Conservation (phyloP, 2,888 invertebrate species). For the Mesorhabditis spiculigera region DNA sequence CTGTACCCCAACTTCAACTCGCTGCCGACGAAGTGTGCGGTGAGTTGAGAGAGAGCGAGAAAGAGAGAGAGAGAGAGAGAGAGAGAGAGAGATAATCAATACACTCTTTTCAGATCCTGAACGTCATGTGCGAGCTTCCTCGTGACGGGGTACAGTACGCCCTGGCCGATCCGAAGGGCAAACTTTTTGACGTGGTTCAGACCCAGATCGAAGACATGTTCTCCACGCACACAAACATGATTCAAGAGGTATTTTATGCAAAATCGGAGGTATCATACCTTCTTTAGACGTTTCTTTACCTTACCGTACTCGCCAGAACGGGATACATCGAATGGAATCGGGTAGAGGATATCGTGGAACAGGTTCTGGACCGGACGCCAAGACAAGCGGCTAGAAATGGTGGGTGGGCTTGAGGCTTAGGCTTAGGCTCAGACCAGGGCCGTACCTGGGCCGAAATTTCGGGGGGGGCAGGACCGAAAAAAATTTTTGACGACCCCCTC, state of each 20-base stretch:
- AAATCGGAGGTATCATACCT: neutral
- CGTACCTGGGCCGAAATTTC: too few relatives aligned
- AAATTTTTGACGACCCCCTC: too few relatives aligned
- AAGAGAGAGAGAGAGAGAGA: neutral
- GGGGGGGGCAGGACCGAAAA: too few relatives aligned
- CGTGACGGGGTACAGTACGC: conserved; percentile 33
- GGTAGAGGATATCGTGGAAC: conserved; percentile 9
- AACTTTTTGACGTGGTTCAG: conserved; percentile 20
- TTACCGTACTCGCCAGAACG: conserved; percentile 13
- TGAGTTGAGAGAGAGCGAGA: conserved; percentile 10
- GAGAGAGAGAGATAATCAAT: neutral
- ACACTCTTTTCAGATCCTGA: neutral
- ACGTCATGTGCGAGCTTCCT: conserved; percentile 29
- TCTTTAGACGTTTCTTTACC: conserved; percentile 9
- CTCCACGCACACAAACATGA: conserved; percentile 10
- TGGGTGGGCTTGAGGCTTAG: neutral
- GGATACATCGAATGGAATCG: conserved; percentile 10
- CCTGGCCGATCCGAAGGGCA: conserved; percentile 24
- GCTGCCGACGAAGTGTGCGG: conserved; percentile 15
- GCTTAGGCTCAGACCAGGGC: neutral
- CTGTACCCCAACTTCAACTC: conserved; percentile 27
- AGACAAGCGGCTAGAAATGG: conserved; percentile 9
- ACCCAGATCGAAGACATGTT: conserved; percentile 12
- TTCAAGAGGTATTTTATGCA: conserved; percentile 10
- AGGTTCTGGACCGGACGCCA: conserved; percentile 12